Evolutionary conservation across 2,797 vertebrate species (phyloP).

Genomic region (Bovichtus diacanthus): DNA sequence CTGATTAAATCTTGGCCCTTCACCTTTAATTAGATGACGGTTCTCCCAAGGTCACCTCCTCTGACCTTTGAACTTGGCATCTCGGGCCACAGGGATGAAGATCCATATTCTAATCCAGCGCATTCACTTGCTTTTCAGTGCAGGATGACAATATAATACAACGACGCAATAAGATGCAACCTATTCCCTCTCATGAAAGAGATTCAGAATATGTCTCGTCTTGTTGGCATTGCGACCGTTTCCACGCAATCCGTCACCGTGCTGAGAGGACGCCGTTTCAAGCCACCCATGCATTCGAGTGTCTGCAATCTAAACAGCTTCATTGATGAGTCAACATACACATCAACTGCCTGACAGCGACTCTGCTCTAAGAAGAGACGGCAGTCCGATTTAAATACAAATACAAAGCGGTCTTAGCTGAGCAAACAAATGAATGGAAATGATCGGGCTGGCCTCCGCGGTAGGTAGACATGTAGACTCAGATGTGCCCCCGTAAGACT

Average conservation of each 20-base stretch:
- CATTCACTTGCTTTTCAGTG: background rate
- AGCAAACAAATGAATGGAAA: slow-evolving; percentile 72
- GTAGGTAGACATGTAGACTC: slow-evolving; percentile 67
- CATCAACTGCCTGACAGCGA: slow-evolving; percentile 26
- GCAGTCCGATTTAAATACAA: slow-evolving; percentile 77
- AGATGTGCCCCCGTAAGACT: slow-evolving; percentile 68
- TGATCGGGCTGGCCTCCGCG: slow-evolving; percentile 39
- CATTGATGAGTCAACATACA: slow-evolving; percentile 35
- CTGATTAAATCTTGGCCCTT: slow-evolving; percentile 50
- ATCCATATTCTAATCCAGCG: background rate
- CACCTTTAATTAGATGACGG: slow-evolving; percentile 51
- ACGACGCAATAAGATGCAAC: slow-evolving; percentile 21
- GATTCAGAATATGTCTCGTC: background rate
- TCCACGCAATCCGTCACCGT: slow-evolving; percentile 1
- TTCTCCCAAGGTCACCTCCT: slow-evolving; percentile 45
- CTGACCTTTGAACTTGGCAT: slow-evolving; percentile 62
- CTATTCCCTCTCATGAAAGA: slow-evolving; percentile 11
- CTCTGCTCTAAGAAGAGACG: slow-evolving; percentile 51
- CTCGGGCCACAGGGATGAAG: slow-evolving; percentile 4
- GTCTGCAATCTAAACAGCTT: slow-evolving; percentile 34
- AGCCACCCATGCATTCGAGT: background rate
- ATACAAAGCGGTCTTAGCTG: slow-evolving; percentile 69
- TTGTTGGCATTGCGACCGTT: background rate
- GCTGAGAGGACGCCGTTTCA: background rate
- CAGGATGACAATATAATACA: background rate